Evolutionary conservation across 2,113 vertebrate species (phyloP).

Genomic region (Clarias gariepinus): DNA sequence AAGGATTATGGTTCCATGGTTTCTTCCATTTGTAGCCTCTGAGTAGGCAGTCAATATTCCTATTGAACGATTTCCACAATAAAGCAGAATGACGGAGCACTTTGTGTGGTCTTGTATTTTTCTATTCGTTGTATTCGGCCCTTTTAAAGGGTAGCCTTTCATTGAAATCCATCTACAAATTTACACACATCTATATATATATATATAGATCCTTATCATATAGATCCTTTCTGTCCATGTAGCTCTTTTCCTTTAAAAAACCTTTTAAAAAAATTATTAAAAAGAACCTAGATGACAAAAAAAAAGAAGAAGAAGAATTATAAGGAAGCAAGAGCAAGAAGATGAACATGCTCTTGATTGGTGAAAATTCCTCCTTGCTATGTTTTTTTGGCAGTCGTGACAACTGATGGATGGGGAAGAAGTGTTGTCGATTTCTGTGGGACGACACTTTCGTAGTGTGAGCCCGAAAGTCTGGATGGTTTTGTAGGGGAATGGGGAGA

Average conservation of each 20-base stretch:
- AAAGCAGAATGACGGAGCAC: slow-evolving; percentile 34
- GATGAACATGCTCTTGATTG: slow-evolving; percentile 25
- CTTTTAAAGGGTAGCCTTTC: slow-evolving; percentile 81
- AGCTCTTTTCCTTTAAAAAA: slow-evolving; percentile 68
- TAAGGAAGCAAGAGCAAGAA: slow-evolving; percentile 27
- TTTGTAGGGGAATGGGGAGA: slow-evolving; percentile 37
- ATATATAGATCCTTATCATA: slow-evolving; percentile 72
- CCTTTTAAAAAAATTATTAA: slow-evolving; percentile 68
- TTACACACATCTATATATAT: slow-evolving; percentile 72
- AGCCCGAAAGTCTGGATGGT: slow-evolving; percentile 49
- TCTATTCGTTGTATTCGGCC: slow-evolving; percentile 58
- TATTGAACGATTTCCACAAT: slow-evolving; percentile 56
- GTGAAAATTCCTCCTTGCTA: slow-evolving; percentile 36
- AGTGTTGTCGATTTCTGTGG: slow-evolving; percentile 23
- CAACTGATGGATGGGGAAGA: slow-evolving; percentile 9
- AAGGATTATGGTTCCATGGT: slow-evolving; percentile 43
- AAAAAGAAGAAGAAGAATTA: slow-evolving; percentile 56
- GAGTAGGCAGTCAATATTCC: slow-evolving; percentile 50
- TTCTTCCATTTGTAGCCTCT: slow-evolving; percentile 29
- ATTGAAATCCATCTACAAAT: slow-evolving; percentile 66
- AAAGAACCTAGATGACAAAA: slow-evolving; percentile 61
- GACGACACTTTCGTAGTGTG: slow-evolving; percentile 45
- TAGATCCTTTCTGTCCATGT: slow-evolving; percentile 67
- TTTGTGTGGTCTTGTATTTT: slow-evolving; percentile 3
- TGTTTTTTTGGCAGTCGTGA: slow-evolving; percentile 29